Conservation (phyloP, 2,888 invertebrate species). For the Andrena marginata region DNA sequence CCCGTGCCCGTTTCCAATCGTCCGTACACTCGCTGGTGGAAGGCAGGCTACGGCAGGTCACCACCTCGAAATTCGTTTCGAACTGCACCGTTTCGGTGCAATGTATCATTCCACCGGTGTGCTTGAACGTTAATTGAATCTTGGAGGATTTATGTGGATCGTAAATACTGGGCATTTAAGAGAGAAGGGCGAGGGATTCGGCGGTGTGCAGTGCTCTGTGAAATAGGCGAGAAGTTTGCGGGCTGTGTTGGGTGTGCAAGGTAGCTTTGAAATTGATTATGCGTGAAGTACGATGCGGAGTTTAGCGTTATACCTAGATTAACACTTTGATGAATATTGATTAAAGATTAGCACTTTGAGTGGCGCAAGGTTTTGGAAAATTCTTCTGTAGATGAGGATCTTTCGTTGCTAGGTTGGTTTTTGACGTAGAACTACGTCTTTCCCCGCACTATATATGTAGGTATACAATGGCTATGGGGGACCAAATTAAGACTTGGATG, state of each 20-base stretch:
- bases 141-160: conserved; percentile 51
- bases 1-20: conserved; percentile 16
- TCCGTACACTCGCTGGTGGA: background rate
- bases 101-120: conserved; percentile 41
- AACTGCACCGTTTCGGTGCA: conserved; percentile 24
- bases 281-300: background rate
- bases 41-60: conserved; percentile 14
- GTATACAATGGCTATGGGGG: no score
- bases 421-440: no score
- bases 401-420: no score
- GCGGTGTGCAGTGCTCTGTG: background rate
- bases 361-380: no score
- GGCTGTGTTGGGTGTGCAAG: no score
- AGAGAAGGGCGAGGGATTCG: background rate
- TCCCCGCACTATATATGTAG: no score
- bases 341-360: no score
- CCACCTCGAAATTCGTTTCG: conserved; percentile 46
- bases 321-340: no score
- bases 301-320: no score
- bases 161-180: conserved; percentile 37
- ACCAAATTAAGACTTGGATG: no score
- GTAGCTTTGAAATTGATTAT: background rate
- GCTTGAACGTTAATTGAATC: conserved; percentile 53
- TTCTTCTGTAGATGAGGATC: no score
- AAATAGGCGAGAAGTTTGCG: background rate